These are phyloP conservation scores for Benitochromis conjunctus DNA, from an alignment of 2,113 vertebrate species.

Conservation along the genomic window DNA sequence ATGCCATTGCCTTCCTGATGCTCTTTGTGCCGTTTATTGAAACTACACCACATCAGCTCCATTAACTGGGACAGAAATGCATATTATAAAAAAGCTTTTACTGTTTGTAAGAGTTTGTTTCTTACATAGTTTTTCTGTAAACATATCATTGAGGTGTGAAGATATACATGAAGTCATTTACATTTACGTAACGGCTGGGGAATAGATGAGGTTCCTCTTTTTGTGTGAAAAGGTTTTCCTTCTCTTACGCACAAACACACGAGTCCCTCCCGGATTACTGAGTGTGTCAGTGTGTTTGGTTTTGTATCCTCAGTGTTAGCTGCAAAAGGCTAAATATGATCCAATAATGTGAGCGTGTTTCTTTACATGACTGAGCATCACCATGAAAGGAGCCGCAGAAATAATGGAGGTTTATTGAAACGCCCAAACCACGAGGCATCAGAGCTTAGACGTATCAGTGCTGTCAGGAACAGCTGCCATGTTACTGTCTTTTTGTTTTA, in stretches of 20 bases:
- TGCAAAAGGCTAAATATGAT: rapidly evolving
- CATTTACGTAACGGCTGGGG: background rate
- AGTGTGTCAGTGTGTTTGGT: background rate
- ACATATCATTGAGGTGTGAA: background rate
- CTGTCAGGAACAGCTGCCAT: background rate
- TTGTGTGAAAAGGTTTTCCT: background rate
- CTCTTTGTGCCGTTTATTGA: background rate
- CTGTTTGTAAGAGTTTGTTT: background rate
- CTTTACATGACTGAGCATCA: background rate
- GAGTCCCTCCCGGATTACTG: background rate
- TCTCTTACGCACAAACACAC: background rate
- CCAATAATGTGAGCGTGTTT: too few relatives aligned
- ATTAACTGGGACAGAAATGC: background rate
- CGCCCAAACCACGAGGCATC: background rate
- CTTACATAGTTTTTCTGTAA: background rate
- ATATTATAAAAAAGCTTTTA: background rate
- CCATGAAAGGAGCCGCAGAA: background rate
- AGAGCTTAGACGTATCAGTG: background rate
- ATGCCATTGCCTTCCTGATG: background rate
- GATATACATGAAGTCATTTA: background rate
- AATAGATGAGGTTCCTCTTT: background rate
- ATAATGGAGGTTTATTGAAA: background rate
- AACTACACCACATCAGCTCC: background rate
- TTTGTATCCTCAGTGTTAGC: background rate
- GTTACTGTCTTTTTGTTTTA: background rate